These are phyloP conservation scores for Psettodes erumei DNA, from an alignment of 2,113 vertebrate species.

Conservation along the genomic window DNA sequence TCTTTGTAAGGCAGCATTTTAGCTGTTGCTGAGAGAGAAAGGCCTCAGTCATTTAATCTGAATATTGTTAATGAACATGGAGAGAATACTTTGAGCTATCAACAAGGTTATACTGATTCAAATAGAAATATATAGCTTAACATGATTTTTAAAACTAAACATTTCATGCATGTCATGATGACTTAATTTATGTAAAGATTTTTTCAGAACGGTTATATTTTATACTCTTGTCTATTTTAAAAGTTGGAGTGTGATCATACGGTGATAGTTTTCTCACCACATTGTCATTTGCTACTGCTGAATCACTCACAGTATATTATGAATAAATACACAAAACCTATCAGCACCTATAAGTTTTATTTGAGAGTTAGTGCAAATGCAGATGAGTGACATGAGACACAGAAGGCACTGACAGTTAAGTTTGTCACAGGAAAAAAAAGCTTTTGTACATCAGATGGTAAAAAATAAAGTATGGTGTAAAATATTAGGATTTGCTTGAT, in stretches of 20 bases:
- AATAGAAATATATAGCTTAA: not conserved
- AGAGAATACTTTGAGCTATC: not conserved
- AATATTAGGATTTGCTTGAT: slow-evolving; percentile 4
- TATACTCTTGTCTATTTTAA: slow-evolving; percentile 41
- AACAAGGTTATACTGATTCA: slow-evolving; percentile 2
- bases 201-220: slow-evolving; percentile 27
- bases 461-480: slow-evolving; percentile 4
- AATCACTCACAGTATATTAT: slow-evolving; percentile 37
- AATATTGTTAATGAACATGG: not conserved
- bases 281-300: not conserved
- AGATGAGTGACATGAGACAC: not conserved
- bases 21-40: slow-evolving; percentile 1
- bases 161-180: not conserved
- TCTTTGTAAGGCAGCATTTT: slow-evolving; percentile 2
- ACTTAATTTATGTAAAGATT: not conserved
- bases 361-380: slow-evolving; percentile 53
- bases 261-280: not conserved
- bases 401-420: slow-evolving; percentile 4
- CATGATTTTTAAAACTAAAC: not conserved
- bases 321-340: slow-evolving; percentile 50
- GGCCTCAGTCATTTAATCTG: not conserved
- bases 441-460: not conserved
- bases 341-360: slow-evolving; percentile 58
- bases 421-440: not conserved
- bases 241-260: slow-evolving; percentile 21